Evolutionary conservation across 2,797 vertebrate genomes (phyloP).

Genomic region (Chelon labrosus): DNA sequence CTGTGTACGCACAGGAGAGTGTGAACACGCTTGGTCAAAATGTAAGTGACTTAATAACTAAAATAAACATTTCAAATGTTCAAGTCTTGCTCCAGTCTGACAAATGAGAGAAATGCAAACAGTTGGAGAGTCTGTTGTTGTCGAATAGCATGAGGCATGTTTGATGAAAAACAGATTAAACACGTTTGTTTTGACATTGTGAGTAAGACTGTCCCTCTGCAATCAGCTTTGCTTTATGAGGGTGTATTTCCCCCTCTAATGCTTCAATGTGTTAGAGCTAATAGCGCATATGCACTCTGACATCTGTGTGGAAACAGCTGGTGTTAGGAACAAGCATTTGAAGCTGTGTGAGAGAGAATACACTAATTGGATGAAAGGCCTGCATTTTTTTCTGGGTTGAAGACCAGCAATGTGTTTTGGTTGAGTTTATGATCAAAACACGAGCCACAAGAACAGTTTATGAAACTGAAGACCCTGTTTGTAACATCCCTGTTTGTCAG

Average conservation of each 20-base stretch:
- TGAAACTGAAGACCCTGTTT: conserved; percentile 20
- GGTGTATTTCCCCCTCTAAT: not conserved
- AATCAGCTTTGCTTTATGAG: conserved; percentile 9
- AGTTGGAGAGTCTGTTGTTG: conserved; percentile 4
- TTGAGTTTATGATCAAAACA: conserved; percentile 8
- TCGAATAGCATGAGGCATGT: not conserved
- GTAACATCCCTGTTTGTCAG: not conserved
- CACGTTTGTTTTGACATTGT: conserved; percentile 8
- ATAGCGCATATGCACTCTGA: conserved; percentile 14
- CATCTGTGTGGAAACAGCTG: conserved; percentile 59
- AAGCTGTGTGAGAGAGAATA: conserved; percentile 34
- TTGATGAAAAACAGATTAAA: not conserved
- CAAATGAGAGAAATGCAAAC: not conserved
- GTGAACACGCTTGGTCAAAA: not conserved
- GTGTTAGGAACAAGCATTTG: conserved; percentile 32
- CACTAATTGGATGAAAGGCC: conserved; percentile 32
- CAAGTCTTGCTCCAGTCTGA: not conserved
- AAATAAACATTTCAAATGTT: conserved; percentile 9
- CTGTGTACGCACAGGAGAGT: not conserved
- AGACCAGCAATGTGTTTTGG: conserved; percentile 23
- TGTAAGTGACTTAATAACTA: not conserved
- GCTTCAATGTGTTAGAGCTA: conserved; percentile 21
- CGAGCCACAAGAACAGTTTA: not conserved
- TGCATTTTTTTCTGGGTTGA: conserved; percentile 13
- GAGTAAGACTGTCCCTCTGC: conserved; percentile 17